Evolutionary conservation across 2,113 vertebrate genomes (phyloP).

Genomic region (Chionis minor): DNA sequence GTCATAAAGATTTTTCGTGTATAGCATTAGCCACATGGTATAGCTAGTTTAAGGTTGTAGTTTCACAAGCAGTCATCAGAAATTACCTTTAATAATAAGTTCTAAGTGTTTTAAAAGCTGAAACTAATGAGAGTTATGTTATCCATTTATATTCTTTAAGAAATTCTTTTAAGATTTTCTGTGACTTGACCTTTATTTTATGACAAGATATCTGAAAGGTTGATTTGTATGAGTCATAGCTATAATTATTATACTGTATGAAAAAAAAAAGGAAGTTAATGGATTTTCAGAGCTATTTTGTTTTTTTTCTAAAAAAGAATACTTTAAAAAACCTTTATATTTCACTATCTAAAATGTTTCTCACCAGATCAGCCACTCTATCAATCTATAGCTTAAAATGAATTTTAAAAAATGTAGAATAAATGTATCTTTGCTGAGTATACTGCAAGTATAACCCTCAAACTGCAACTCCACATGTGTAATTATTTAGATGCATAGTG

Average conservation of each 20-base stretch:
- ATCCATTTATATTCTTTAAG: conserved; percentile 56
- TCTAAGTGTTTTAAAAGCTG: conserved; percentile 54
- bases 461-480: neutral
- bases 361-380: neutral
- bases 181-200: conserved; percentile 74
- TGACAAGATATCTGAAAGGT: conserved; percentile 67
- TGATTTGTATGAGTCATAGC: conserved; percentile 74
- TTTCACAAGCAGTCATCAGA: conserved; percentile 54
- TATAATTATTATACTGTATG: conserved; percentile 63
- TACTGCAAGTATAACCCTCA: neutral
- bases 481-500: neutral
- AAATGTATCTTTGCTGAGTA: neutral
- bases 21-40: neutral
- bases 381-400: neutral
- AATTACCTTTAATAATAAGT: conserved; percentile 62
- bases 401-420: neutral
- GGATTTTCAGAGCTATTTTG: conserved; percentile 45
- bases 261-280: conserved; percentile 23
- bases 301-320: conserved; percentile 1
- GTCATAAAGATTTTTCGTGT: conserved; percentile 37
- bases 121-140: conserved; percentile 55
- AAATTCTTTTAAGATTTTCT: conserved; percentile 59
- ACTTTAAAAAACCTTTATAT: conserved; percentile 4
- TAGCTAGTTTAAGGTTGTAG: conserved; percentile 15
- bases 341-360: conserved; percentile 20